phyloP scores from a whole-genome alignment of 2,888 invertebrate genomes.

The Girardia tigrina region DNA sequence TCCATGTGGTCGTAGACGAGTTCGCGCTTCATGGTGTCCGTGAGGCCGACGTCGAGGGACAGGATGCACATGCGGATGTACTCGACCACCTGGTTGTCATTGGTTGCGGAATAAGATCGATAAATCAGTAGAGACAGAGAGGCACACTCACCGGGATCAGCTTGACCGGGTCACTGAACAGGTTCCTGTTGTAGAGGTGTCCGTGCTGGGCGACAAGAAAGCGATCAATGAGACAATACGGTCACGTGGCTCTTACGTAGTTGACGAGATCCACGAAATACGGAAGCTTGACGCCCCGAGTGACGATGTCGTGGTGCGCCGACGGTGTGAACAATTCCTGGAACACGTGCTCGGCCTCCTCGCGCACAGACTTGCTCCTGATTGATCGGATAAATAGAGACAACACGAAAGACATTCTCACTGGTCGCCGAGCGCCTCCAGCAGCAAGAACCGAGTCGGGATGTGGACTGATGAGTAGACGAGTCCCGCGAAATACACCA shows the following conservation, averaged over 20 bases:
- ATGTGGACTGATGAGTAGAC: neutral
- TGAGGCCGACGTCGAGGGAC: neutral
- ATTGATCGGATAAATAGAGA: too few relatives aligned
- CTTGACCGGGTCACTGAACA: neutral
- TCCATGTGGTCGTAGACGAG: neutral
- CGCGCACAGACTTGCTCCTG: neutral
- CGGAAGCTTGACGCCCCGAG: neutral
- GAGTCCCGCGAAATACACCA: neutral
- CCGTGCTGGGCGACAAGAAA: too few relatives aligned
- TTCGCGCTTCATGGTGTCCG: neutral
- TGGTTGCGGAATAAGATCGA: too few relatives aligned
- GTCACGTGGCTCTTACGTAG: neutral
- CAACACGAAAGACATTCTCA: too few relatives aligned
- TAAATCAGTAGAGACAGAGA: too few relatives aligned
- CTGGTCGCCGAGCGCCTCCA: neutral
- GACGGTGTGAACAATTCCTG: neutral
- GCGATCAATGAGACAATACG: too few relatives aligned
- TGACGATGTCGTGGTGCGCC: neutral
- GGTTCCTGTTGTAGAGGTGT: neutral
- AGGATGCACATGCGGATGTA: neutral
- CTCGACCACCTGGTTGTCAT: neutral
- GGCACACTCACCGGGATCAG: neutral
- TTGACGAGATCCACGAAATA: neutral
- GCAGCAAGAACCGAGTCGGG: neutral
- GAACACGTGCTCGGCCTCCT: neutral